Conservation (phyloP, 2,888 invertebrate species). For the Allacma fusca region DNA sequence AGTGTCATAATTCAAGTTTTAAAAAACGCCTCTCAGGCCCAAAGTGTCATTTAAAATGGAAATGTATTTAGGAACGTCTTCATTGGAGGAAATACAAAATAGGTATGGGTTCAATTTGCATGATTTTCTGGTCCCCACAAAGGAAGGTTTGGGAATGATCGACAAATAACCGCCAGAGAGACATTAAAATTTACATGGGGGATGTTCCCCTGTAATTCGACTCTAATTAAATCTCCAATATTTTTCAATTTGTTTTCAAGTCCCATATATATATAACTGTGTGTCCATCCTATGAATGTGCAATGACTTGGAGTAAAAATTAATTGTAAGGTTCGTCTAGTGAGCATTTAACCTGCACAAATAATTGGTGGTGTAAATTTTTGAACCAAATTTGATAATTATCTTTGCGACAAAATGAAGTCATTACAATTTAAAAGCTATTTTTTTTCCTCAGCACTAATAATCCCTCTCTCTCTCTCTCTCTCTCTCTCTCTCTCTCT, state of each 20-base stretch:
- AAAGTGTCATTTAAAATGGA: neutral
- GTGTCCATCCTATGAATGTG: neutral
- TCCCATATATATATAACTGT: neutral
- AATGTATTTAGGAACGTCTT: conserved; percentile 12
- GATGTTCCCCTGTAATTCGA: conserved; percentile 8
- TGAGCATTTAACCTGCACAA: neutral
- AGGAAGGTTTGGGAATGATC: neutral
- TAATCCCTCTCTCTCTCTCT: neutral
- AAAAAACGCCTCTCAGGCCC: conserved; percentile 1
- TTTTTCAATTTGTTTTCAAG: conserved; percentile 30
- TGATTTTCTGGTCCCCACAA: neutral
- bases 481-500: no score
- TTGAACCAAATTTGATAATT: neutral
- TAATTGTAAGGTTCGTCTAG: neutral
- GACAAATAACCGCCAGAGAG: neutral
- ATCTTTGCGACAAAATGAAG: conserved; percentile 12
- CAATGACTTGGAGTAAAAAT: neutral
- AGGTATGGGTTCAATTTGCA: conserved; percentile 7
- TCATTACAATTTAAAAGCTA: conserved; percentile 7
- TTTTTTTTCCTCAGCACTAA: neutral
- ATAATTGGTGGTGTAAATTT: neutral
- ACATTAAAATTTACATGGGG: conserved; percentile 22
- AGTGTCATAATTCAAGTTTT: conserved; percentile 1
- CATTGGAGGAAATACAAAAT: conserved; percentile 16
- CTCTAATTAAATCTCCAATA: conserved; percentile 38